These are phyloP conservation scores for Tribolium freemani DNA, from an alignment of 2,888 invertebrate species.

Conservation along the genomic window DNA sequence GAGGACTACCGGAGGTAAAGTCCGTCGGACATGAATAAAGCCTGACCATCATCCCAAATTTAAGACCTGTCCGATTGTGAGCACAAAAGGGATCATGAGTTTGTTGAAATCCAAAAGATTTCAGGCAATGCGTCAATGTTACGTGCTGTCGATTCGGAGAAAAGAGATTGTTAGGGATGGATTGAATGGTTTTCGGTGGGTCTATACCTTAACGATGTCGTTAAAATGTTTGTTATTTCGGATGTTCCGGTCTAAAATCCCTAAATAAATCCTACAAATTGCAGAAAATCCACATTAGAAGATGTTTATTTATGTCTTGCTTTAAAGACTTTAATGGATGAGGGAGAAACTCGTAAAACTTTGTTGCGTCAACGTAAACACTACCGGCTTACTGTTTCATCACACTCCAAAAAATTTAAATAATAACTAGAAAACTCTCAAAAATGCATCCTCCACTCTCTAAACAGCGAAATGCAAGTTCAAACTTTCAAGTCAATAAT, in stretches of 20 bases:
- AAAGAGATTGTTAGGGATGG: slow-evolving; percentile 50
- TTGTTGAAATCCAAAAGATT: slow-evolving; percentile 60
- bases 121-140: slow-evolving; percentile 59
- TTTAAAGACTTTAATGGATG: slow-evolving; percentile 30
- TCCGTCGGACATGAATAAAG: slow-evolving; percentile 36
- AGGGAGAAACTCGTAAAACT: slow-evolving; percentile 34
- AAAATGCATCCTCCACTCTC: no score
- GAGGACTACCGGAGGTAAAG: slow-evolving; percentile 40
- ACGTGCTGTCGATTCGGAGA: slow-evolving; percentile 52
- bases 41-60: slow-evolving; percentile 37
- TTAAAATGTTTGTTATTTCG: slow-evolving; percentile 62
- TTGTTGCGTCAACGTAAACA: slow-evolving; percentile 31
- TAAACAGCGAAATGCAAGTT: no score
- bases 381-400: not conserved
- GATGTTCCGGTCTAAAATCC: slow-evolving; percentile 60
- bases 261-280: slow-evolving; percentile 54
- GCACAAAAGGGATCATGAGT: slow-evolving; percentile 60
- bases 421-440: no score
- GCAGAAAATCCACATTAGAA: slow-evolving; percentile 52
- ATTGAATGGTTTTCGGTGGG: slow-evolving; percentile 42
- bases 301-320: slow-evolving; percentile 45
- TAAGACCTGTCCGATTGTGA: slow-evolving; percentile 46
- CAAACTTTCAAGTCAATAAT: no score
- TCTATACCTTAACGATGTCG: slow-evolving; percentile 55
- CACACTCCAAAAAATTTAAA: no score